A percentile compares a stretch with the other conserved stretches of the same genome.
Conservation (phyloP, 2,888 invertebrate genomes). For the Ethmia dodecea region DNA sequence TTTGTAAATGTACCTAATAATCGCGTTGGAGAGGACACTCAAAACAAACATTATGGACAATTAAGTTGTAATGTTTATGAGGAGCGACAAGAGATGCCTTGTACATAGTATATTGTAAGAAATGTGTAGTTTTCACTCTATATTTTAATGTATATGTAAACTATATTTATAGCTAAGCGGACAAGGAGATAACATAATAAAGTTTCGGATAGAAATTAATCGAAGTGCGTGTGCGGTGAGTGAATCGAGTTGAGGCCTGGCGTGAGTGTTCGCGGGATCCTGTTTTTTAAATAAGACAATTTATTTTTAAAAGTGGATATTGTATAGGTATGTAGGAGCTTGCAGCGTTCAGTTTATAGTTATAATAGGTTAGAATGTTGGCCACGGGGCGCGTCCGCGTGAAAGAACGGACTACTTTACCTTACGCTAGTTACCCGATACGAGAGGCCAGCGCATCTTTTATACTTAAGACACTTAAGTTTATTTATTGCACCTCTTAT, state of each 20-base stretch:
- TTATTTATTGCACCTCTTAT: constrained; percentile 17
- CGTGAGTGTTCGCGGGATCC: constrained; percentile 31
- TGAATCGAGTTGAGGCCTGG: constrained; percentile 35
- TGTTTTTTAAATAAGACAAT: constrained; percentile 40
- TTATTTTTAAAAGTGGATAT: constrained; percentile 46
- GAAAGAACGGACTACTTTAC: constrained; percentile 24
- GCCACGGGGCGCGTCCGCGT: too few relatives aligned
- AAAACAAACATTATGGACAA: constrained; percentile 25
- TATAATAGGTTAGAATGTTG: constrained; percentile 26
- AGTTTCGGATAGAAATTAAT: constrained; percentile 30
- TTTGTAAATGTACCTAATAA: constrained; percentile 2
- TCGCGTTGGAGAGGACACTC: constrained; percentile 3
- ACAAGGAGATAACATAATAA: constrained; percentile 60
- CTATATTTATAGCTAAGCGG: constrained; percentile 66
- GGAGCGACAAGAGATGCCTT: constrained; percentile 63
- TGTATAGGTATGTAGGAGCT: constrained; percentile 61
- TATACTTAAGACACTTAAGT: constrained; percentile 26
- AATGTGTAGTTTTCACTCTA: constrained; percentile 73
- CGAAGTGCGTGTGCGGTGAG: constrained; percentile 27
- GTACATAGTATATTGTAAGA: constrained; percentile 68
- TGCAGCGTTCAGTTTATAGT: constrained; percentile 57
- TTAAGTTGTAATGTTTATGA: constrained; percentile 34
- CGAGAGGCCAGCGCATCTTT: constrained; percentile 30
- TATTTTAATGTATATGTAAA: constrained; percentile 74
- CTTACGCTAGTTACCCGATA: constrained; percentile 53